Evolutionary conservation across 2,797 vertebrate genomes (phyloP), one percentile per base, ranked within the genome.

Genomic region (Tragelaphus oryx): DNA sequence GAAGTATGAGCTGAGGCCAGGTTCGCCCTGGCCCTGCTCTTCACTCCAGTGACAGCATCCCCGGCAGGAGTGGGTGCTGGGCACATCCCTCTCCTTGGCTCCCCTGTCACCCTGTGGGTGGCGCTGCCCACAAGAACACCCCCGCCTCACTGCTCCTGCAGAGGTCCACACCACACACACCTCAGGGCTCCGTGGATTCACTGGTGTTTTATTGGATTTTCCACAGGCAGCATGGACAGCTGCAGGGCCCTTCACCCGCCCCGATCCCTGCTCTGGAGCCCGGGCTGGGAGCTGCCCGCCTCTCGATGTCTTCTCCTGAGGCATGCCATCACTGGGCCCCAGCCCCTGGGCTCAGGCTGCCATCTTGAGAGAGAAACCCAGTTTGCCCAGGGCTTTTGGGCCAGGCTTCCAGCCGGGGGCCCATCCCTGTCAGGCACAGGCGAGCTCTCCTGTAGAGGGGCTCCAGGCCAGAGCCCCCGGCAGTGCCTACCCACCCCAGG

Each of bases 141-240:
- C 54, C 57, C 1, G 4, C n/a, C 78, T 74, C 22, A 1, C 22
- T 59, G n/a, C 44, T 50, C 59, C 54, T 16, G 37, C 17, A 33
- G 48, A 94, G 37, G 37, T 50, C 33, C 44, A 12, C 0, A 1
- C 24, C 54, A 65, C 5, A 11, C 12, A 83, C 33, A 89, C 60
- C 57, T 44, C 30, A 37, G 30, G 41, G n/a, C 54, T 8, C 54
- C 9, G 24, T 59, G 10, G 12, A 4, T 41, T 59, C 89, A 65
- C 50, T 62, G 44, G 11, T 48, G 90, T 85, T 96, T 96, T 96
- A 97, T 97, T 97, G 75, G 80, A 44, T 60, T 79, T 91, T 55
- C 86, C 2, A 1, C 11, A 26, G 74, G 54, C 37, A 55, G 12
- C 87, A n/a, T 33, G 50, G 48, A 18, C 17, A 4, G 33, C 41